A percentile compares a stretch with the other conserved stretches of the same genome.
These are phyloP conservation scores for Liposcelis brunnea DNA, from an alignment of 2,888 invertebrate species.

Conservation along the genomic window DNA sequence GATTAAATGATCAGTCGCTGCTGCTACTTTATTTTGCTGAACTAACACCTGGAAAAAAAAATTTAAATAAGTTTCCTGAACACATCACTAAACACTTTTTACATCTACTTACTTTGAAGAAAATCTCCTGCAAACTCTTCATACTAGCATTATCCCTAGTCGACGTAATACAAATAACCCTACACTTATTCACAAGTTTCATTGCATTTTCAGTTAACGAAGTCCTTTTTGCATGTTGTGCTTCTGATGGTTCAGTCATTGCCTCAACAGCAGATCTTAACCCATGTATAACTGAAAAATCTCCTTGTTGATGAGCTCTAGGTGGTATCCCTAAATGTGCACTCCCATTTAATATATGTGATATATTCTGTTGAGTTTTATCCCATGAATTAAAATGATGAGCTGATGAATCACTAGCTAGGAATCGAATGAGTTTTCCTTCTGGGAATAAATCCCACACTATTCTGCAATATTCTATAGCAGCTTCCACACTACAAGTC, in stretches of 20 bases:
- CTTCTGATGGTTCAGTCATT: constrained; percentile 62
- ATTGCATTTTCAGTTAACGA: constrained; percentile 29
- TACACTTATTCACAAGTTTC: constrained; percentile 42
- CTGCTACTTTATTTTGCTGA: not conserved
- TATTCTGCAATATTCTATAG: constrained; percentile 89
- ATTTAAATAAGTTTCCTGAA: not conserved
- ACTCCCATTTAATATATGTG: constrained; percentile 70
- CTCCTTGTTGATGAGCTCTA: constrained; percentile 24
- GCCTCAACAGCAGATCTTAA: constrained; percentile 73
- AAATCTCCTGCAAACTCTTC: constrained; percentile 71
- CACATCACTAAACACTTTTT: constrained; percentile 15
- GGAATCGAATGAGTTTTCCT: constrained; percentile 69
- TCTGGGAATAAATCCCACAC: constrained; percentile 94
- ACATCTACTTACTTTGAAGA: constrained; percentile 37
- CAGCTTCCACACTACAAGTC: constrained; percentile 91
- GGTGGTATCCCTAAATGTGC: constrained; percentile 60
- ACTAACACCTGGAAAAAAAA: not conserved
- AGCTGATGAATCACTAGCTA: constrained; percentile 72
- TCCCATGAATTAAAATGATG: constrained; percentile 77
- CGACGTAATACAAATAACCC: constrained; percentile 82
- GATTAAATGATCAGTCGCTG: constrained; percentile 31
- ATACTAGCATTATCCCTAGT: constrained; percentile 76
- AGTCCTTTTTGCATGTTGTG: constrained; percentile 42
- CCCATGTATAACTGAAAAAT: constrained; percentile 62
- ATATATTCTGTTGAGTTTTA: constrained; percentile 64